These are phyloP conservation scores for Dreissena polymorpha DNA, from an alignment of 1,140 invertebrate species.

Conservation along the genomic window DNA sequence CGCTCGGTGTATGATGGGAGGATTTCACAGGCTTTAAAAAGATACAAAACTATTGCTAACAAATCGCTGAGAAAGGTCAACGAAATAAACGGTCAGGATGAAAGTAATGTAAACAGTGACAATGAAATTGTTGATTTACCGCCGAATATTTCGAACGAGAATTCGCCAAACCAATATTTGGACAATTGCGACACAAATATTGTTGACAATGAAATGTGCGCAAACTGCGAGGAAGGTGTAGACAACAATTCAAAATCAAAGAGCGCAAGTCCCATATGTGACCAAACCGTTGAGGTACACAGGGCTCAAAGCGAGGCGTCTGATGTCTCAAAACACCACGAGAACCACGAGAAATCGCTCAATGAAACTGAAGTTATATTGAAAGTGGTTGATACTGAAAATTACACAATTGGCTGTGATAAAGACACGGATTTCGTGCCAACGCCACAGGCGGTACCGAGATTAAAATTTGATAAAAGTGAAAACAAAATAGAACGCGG, in stretches of 20 bases:
- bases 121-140: no score
- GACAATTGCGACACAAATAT: background rate
- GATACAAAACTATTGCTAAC: slow-evolving; percentile 31
- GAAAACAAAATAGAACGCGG: background rate
- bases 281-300: background rate
- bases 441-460: background rate
- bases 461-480: background rate
- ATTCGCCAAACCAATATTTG: slow-evolving; percentile 43
- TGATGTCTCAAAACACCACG: background rate
- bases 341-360: background rate
- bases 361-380: background rate
- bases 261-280: background rate
- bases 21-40: slow-evolving; percentile 23
- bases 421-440: background rate
- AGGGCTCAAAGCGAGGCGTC: no score
- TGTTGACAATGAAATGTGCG: background rate
- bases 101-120: slow-evolving; percentile 19
- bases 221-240: slow-evolving; percentile 25
- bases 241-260: background rate
- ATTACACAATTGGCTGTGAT: background rate
- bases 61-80: slow-evolving; percentile 20
- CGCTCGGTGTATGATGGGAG: slow-evolving; percentile 48
- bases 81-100: background rate
- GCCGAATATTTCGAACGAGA: background rate
- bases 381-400: background rate